These are phyloP conservation scores for Andrena haemorrhoa DNA, from an alignment of 2,888 invertebrate species.

Conservation along the genomic window DNA sequence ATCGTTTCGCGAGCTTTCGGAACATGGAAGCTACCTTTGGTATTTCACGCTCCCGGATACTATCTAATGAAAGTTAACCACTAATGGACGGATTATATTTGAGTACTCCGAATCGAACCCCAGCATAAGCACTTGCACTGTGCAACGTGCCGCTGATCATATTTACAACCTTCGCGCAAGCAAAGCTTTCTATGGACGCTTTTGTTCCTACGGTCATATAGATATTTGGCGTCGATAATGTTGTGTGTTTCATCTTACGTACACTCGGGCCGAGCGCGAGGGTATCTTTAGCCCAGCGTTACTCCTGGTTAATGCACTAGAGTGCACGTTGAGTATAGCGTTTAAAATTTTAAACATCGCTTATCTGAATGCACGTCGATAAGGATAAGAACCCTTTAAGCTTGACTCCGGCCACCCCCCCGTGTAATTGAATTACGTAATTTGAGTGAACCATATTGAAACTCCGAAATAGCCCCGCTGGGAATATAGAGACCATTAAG, in stretches of 20 bases:
- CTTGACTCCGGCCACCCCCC: background rate
- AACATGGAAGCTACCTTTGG: slow-evolving; percentile 1
- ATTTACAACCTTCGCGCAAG: background rate
- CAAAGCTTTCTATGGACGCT: background rate
- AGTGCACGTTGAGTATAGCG: slow-evolving; percentile 30
- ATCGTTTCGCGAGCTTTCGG: slow-evolving; percentile 21
- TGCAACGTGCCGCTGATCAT: background rate
- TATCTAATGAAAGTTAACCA: no score
- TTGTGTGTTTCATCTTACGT: background rate
- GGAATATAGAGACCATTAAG: slow-evolving; percentile 26
- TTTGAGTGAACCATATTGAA: slow-evolving; percentile 23
- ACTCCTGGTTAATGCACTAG: slow-evolving; percentile 15
- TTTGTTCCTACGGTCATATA: slow-evolving; percentile 3
- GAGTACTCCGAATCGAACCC: background rate
- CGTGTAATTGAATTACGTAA: slow-evolving; percentile 40
- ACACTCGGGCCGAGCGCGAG: background rate
- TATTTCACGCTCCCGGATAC: slow-evolving; percentile 11
- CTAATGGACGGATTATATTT: no score
- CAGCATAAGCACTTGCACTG: background rate
- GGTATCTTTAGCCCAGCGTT: background rate
- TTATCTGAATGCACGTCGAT: slow-evolving; percentile 15
- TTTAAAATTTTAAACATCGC: slow-evolving; percentile 30
- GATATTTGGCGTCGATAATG: slow-evolving; percentile 26
- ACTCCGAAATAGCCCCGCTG: slow-evolving; percentile 22
- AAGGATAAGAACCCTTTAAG: slow-evolving; percentile 8